Conservation (phyloP, 2,888 invertebrate genomes). For the Pammene fasciana region DNA sequence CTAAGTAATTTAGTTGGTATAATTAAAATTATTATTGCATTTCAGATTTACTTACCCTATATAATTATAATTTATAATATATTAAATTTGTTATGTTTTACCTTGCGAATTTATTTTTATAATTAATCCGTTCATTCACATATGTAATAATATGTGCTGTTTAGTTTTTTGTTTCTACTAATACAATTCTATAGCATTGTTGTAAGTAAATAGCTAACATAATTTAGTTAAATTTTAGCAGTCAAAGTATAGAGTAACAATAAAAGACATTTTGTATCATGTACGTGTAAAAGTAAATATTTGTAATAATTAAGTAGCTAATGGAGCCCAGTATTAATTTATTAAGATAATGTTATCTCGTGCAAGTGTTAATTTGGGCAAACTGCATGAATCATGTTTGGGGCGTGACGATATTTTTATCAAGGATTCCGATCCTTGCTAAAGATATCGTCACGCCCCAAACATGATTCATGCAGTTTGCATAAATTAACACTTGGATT, state of each 20-base stretch:
- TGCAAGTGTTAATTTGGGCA: background rate
- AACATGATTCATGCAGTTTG: constrained; percentile 19
- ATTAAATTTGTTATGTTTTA: constrained; percentile 19
- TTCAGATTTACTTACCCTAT: constrained; percentile 1
- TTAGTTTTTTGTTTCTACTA: constrained; percentile 12
- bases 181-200: background rate
- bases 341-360: constrained; percentile 30
- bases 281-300: constrained; percentile 46
- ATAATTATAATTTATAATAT: constrained; percentile 1
- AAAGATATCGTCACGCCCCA: background rate
- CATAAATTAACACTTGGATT: background rate
- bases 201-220: constrained; percentile 19
- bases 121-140: background rate
- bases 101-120: no score
- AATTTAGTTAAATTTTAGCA: constrained; percentile 43
- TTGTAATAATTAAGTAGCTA: constrained; percentile 53
- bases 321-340: constrained; percentile 59
- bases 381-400: constrained; percentile 18
- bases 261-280: constrained; percentile 62
- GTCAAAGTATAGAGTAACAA: constrained; percentile 48
- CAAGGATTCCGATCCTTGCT: background rate
- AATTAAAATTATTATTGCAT: constrained; percentile 2
- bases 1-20: background rate
- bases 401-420: background rate
- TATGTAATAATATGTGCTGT: constrained; percentile 3